These are phyloP conservation scores for Aeoliscus strigatus DNA, from an alignment of 2,797 vertebrate genomes.

Conservation along the genomic window DNA sequence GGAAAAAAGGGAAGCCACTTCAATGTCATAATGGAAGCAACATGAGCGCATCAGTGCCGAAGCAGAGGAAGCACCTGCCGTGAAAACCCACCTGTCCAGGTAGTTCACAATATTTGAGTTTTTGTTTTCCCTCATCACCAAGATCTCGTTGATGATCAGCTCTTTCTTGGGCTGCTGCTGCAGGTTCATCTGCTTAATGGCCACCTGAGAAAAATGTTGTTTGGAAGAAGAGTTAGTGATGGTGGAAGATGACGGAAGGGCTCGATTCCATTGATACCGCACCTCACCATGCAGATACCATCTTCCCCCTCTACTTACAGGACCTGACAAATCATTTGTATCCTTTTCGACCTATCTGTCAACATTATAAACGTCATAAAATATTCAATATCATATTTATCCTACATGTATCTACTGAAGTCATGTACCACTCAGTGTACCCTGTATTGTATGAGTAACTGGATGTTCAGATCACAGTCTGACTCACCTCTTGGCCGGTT, in stretches of 20 bases:
- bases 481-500: slow-evolving; percentile 90
- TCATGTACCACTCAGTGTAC: too few species aligned
- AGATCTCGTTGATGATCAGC: slow-evolving; percentile 98
- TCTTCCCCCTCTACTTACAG: too few species aligned
- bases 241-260: too few species aligned
- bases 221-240: too few species aligned
- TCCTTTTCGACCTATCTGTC: too few species aligned
- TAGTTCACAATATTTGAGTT: slow-evolving; percentile 99
- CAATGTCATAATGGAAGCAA: neutral
- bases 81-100: slow-evolving; percentile 88
- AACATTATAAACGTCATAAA: too few species aligned
- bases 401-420: too few species aligned
- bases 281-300: too few species aligned
- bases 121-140: slow-evolving; percentile 99
- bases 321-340: slow-evolving; percentile 3
- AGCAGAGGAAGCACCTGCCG: too few species aligned
- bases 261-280: too few species aligned
- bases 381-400: too few species aligned
- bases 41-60: too few species aligned
- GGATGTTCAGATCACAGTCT: neutral
- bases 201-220: slow-evolving; percentile 85
- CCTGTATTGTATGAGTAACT: neutral
- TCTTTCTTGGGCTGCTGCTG: slow-evolving; percentile 99
- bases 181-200: slow-evolving; percentile 99
- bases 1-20: neutral